These are phyloP conservation scores for Pollenia griseotomentosa DNA, from an alignment of 2,888 invertebrate species.

Conservation along the genomic window DNA sequence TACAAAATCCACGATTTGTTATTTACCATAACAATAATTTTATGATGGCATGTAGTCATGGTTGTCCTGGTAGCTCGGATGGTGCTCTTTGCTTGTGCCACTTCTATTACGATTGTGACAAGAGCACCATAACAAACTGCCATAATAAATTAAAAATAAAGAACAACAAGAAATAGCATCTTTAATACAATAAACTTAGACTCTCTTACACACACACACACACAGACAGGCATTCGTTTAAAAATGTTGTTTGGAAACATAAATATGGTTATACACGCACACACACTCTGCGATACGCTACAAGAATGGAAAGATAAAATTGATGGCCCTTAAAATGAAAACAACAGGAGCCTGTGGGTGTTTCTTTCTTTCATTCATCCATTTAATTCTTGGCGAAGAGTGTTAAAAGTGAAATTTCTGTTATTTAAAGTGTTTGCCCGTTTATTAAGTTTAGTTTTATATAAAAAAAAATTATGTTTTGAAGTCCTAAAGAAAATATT, in stretches of 20 bases:
- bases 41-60: conserved; percentile 6
- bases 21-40: neutral
- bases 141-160: conserved; percentile 80
- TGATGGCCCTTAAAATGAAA: conserved; percentile 51
- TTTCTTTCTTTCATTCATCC: conserved; percentile 22
- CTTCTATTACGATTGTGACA: conserved; percentile 78
- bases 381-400: conserved; percentile 32
- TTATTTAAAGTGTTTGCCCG: neutral
- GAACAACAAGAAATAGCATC: conserved; percentile 26
- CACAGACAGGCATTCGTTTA: conserved; percentile 1
- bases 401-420: conserved; percentile 38
- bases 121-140: conserved; percentile 82
- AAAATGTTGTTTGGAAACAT: conserved; percentile 18
- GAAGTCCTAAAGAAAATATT: conserved; percentile 21
- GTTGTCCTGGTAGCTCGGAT: conserved; percentile 11
- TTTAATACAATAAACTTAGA: conserved; percentile 44
- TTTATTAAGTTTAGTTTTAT: conserved; percentile 45
- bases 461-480: neutral
- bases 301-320: conserved; percentile 27
- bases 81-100: conserved; percentile 40
- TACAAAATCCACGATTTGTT: conserved; percentile 11
- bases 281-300: neutral
- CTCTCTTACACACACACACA: conserved; percentile 1
- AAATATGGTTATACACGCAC: conserved; percentile 35
- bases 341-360: conserved; percentile 31